Conservation (phyloP, 2,113 vertebrate species). For the Hypomesus transpacificus region DNA sequence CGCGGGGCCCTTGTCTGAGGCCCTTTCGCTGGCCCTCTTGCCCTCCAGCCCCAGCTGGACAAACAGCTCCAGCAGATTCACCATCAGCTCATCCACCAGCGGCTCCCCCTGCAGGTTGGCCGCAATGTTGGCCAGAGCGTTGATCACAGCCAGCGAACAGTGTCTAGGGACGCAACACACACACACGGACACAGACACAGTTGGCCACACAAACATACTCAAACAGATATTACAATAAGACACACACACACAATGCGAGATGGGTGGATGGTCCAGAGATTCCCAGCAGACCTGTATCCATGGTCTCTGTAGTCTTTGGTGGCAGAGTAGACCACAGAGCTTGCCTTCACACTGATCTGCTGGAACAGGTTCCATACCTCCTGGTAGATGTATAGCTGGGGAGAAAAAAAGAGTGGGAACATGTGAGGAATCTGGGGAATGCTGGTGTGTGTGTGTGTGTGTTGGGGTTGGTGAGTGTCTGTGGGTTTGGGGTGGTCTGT, state of each 20-base stretch:
- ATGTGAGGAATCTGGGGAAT: background rate
- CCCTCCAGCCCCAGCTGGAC: constrained; percentile 97
- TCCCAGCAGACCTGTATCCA: constrained; percentile 82
- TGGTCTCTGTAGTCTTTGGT: constrained; percentile 94
- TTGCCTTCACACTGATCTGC: constrained; percentile 97
- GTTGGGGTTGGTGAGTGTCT: background rate
- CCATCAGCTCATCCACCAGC: constrained; percentile 90
- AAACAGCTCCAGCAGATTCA: constrained; percentile 94
- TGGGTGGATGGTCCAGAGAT: too few relatives aligned
- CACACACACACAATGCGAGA: too few relatives aligned
- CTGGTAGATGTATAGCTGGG: constrained; percentile 95
- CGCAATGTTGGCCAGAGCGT: constrained; percentile 93
- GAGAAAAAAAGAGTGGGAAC: constrained; percentile 27
- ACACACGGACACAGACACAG: background rate
- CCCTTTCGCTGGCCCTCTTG: constrained; percentile 91
- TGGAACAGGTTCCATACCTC: constrained; percentile 99
- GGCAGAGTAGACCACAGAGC: constrained; percentile 92
- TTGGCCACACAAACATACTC: background rate
- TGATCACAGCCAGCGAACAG: constrained; percentile 95
- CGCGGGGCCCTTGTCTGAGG: constrained; percentile 90
- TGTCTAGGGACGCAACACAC: constrained; percentile 69
- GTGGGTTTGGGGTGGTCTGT: background rate
- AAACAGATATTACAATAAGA: too few relatives aligned
- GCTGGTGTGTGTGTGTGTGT: background rate
- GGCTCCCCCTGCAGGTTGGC: constrained; percentile 94